Percentiles rank a stretch among this genome's conserved stretches.
Conservation (phyloP, 2,888 invertebrate genomes). For the Peribatodes rhomboidaria region DNA sequence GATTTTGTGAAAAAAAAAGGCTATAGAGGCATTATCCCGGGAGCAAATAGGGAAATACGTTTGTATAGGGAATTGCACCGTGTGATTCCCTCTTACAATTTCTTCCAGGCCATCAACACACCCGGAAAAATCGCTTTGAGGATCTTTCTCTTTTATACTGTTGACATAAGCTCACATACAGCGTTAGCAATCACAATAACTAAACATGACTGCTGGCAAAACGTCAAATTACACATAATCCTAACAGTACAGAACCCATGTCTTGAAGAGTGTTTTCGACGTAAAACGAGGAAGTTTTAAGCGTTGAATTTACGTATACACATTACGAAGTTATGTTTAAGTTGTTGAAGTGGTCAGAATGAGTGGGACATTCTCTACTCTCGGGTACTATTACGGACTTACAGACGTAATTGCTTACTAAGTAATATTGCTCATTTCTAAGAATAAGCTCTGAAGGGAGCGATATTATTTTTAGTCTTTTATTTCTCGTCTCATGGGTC, state of each 20-base stretch:
- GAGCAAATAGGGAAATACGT: too few species aligned
- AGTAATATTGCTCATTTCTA: neutral
- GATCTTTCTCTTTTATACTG: too few species aligned
- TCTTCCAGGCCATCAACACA: too few species aligned
- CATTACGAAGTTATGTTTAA: slow-evolving; percentile 1
- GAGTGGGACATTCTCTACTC: slow-evolving; percentile 20
- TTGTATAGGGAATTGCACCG: too few species aligned
- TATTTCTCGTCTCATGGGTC: neutral
- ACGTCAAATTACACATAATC: neutral
- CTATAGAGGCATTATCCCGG: too few species aligned
- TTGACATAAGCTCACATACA: too few species aligned
- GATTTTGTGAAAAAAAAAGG: too few species aligned
- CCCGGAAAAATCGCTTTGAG: too few species aligned
- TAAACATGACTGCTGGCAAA: neutral
- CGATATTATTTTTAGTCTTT: slow-evolving; percentile 6
- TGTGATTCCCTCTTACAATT: too few species aligned
- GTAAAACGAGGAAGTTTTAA: slow-evolving; percentile 30
- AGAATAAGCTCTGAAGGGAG: neutral
- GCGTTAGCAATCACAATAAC: too few species aligned
- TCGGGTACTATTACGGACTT: slow-evolving; percentile 20
- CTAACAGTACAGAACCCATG: neutral
- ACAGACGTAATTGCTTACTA: slow-evolving; percentile 25
- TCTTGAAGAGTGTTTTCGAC: neutral
- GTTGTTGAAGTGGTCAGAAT: slow-evolving; percentile 28
- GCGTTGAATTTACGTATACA: neutral